These are phyloP conservation scores for Philereme vetulata DNA, from an alignment of 2,888 invertebrate genomes.

Conservation along the genomic window DNA sequence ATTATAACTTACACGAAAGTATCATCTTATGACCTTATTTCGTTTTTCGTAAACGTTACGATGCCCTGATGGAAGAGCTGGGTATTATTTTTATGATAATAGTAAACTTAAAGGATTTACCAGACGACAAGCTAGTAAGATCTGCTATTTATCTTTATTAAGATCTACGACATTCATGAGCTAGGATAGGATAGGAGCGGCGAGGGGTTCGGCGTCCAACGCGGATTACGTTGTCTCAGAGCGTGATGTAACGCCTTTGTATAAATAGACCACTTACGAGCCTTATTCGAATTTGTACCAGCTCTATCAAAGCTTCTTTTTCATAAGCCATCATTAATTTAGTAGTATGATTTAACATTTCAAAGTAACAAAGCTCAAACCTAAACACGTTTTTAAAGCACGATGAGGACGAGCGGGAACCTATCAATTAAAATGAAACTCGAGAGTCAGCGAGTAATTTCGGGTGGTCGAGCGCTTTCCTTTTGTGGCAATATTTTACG, in stretches of 20 bases:
- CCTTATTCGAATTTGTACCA: conserved; percentile 22
- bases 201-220: conserved; percentile 48
- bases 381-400: conserved; percentile 20
- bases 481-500: conserved; percentile 49
- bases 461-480: conserved; percentile 57
- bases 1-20: conserved; percentile 42
- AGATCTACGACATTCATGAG: conserved; percentile 55
- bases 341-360: conserved; percentile 16
- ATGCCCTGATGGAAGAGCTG: conserved; percentile 37
- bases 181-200: conserved; percentile 46
- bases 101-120: conserved; percentile 48
- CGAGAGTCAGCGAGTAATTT: conserved; percentile 49
- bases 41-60: conserved; percentile 39
- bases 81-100: conserved; percentile 51
- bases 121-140: conserved; percentile 45
- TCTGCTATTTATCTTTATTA: conserved; percentile 68
- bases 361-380: conserved; percentile 16
- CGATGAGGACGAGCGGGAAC: conserved; percentile 29
- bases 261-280: conserved; percentile 35
- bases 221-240: conserved; percentile 52
- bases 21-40: conserved; percentile 51
- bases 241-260: conserved; percentile 38
- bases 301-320: conserved; percentile 19
- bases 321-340: conserved; percentile 24
- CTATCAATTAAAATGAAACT: conserved; percentile 47